Conservation (phyloP, 2,797 vertebrate species). For the Trichosurus vulpecula region DNA sequence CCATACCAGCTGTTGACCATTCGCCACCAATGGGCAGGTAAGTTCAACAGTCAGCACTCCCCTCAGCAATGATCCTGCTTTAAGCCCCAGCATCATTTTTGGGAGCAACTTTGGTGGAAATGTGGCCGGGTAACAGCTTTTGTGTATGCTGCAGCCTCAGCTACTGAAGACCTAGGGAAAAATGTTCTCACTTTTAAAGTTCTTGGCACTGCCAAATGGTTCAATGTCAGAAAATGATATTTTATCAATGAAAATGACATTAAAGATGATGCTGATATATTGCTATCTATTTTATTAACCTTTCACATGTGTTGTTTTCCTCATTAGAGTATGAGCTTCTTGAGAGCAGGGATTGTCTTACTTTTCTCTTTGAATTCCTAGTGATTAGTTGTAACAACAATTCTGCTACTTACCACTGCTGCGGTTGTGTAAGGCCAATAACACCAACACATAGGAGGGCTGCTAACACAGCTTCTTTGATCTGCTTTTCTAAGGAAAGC, state of each 20-base stretch:
- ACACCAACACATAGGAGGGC: no score
- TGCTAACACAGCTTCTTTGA: no score
- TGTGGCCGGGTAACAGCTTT: neutral
- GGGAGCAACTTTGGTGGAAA: neutral
- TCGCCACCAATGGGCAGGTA: neutral
- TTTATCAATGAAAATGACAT: neutral
- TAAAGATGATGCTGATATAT: neutral
- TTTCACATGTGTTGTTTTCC: neutral
- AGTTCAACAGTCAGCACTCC: neutral
- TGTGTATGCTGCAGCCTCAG: neutral
- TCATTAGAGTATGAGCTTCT: neutral
- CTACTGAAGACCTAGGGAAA: neutral
- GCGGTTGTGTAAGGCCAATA: no score
- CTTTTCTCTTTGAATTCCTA: neutral
- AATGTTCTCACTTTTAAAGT: neutral
- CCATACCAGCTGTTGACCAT: neutral
- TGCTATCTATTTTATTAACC: neutral
- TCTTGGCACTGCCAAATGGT: neutral
- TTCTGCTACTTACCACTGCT: no score
- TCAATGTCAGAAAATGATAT: neutral
- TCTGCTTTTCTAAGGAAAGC: no score
- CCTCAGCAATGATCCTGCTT: neutral
- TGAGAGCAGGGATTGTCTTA: neutral
- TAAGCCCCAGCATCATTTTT: neutral
- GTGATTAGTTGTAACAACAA: no score